Base-by-base conservation (phyloP, 2,797 vertebrate genomes). In the Gila robusta region DNA sequence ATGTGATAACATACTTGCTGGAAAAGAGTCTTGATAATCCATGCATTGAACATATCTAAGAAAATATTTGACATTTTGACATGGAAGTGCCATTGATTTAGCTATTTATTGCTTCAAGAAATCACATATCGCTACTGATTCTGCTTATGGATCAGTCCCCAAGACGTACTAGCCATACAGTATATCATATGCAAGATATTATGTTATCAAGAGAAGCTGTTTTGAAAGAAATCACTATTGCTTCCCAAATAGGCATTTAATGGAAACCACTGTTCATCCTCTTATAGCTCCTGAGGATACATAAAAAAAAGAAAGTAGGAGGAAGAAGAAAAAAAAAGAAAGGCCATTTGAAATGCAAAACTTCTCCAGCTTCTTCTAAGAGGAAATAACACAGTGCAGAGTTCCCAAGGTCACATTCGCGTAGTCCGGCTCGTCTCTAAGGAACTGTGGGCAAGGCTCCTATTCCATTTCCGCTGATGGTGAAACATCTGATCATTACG, bases 401-500 rank as follows among this genome's bases (percentile, higher is more conserved):
- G 73, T 76, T 86, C 69, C 77, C 88, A 89, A 87, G 88, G 84
- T 89, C 83, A 87, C 54, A 80, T 84, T 52, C 54, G 26, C 73
- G 21, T 72, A 72, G 83, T 64, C 49, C 47, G 17, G 73, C 16
- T 21, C 3, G 37, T 86, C 88, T 89, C 77, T 66, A 32, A 84
- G 79, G 82, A 59, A 4, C 59, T 47, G 67, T 70, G 62, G 56
- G 73, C 52, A 84, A 88, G 81, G 84, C 72, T 88, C 79, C 39
- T 84, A 72, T 84, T 89, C 72, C 79, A 84, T 86, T 74, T 84
- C 81, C 32, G 47, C 66, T 84, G 44, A 84, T 41, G 71, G 26
- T 37, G 35, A 64, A 70, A 77, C 23, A 84, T 80, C 76, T 66
- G 70, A 83, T 88, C 87, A 82, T 81, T 79, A 74, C 28, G 19